A percentile compares a stretch with the other conserved stretches of the same genome.
Conservation (phyloP, 2,888 invertebrate genomes). For the Barypeithes pellucidus region DNA sequence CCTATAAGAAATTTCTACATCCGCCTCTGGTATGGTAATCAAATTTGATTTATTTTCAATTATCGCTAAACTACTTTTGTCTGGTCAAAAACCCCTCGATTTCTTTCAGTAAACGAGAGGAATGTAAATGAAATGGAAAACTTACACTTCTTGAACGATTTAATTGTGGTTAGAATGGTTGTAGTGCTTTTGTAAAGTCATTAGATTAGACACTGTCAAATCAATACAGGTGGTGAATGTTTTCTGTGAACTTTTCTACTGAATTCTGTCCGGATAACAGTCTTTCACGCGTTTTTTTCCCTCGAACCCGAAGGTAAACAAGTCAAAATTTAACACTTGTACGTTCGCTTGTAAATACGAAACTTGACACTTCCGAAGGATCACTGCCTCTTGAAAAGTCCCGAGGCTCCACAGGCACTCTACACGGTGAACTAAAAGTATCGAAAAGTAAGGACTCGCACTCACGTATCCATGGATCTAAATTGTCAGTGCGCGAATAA, state of each 20-base stretch:
- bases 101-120: not conserved
- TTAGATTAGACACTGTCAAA: slow-evolving; percentile 44
- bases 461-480: slow-evolving; percentile 50
- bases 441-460: slow-evolving; percentile 43
- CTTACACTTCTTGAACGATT: slow-evolving; percentile 62
- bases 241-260: slow-evolving; percentile 37
- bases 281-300: slow-evolving; percentile 24
- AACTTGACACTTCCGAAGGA: slow-evolving; percentile 44
- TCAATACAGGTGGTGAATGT: slow-evolving; percentile 51
- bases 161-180: slow-evolving; percentile 60
- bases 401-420: slow-evolving; percentile 42
- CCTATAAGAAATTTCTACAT: not conserved
- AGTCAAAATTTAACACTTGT: slow-evolving; percentile 29
- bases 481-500: slow-evolving; percentile 58
- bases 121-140: slow-evolving; percentile 54
- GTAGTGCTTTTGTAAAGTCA: slow-evolving; percentile 46
- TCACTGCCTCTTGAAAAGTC: slow-evolving; percentile 32
- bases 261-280: slow-evolving; percentile 29
- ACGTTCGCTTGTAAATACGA: slow-evolving; percentile 31
- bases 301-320: slow-evolving; percentile 39
- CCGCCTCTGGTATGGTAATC: not conserved
- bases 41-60: not conserved
- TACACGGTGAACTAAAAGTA: slow-evolving; percentile 53
- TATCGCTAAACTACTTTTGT: not conserved
- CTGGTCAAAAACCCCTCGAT: not conserved